A percentile compares a stretch with the other conserved stretches of the same genome.
These are phyloP conservation scores for Cremastinae sp. DNA, from an alignment of 2,888 invertebrate genomes.

Conservation along the genomic window DNA sequence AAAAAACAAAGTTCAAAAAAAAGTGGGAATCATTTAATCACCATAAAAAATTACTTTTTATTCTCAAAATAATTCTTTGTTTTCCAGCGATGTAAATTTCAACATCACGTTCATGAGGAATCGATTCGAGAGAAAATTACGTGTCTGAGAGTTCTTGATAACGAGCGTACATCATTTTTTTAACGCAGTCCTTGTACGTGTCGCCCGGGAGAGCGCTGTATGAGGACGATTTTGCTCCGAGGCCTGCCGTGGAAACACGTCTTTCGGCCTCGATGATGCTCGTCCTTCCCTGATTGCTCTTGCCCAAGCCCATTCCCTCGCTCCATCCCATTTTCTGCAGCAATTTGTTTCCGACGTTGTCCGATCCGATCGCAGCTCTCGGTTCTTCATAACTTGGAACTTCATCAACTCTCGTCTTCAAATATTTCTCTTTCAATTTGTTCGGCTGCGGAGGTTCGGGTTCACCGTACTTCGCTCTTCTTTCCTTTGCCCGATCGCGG, in stretches of 20 bases:
- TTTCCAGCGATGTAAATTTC: neutral
- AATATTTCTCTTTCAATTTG: constrained; percentile 87
- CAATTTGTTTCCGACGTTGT: constrained; percentile 96
- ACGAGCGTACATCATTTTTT: constrained; percentile 93
- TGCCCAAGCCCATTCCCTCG: constrained; percentile 97
- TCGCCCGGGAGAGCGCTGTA: constrained; percentile 91
- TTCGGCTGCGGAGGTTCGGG: constrained; percentile 90
- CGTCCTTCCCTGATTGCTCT: constrained; percentile 94
- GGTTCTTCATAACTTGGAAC: constrained; percentile 81
- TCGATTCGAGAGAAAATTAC: constrained; percentile 63
- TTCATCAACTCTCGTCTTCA: constrained; percentile 83
- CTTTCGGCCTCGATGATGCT: constrained; percentile 89
- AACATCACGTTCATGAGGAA: too few species aligned
- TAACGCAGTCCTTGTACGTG: constrained; percentile 93
- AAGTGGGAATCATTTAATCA: neutral
- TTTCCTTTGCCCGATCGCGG: constrained; percentile 97
- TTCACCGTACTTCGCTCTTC: constrained; percentile 95
- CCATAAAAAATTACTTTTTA: constrained; percentile 28
- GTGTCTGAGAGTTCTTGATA: constrained; percentile 90
- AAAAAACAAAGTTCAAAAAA: too few species aligned
- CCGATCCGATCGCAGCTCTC: constrained; percentile 88
- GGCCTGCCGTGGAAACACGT: constrained; percentile 88
- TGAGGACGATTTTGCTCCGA: constrained; percentile 91
- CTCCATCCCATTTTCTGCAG: constrained; percentile 99
- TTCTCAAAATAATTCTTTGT: constrained; percentile 6